Evolutionary conservation across 2,113 vertebrate species (phyloP), one percentile per base, ranked within the genome.

Genomic region (Paedocypris sp.): DNA sequence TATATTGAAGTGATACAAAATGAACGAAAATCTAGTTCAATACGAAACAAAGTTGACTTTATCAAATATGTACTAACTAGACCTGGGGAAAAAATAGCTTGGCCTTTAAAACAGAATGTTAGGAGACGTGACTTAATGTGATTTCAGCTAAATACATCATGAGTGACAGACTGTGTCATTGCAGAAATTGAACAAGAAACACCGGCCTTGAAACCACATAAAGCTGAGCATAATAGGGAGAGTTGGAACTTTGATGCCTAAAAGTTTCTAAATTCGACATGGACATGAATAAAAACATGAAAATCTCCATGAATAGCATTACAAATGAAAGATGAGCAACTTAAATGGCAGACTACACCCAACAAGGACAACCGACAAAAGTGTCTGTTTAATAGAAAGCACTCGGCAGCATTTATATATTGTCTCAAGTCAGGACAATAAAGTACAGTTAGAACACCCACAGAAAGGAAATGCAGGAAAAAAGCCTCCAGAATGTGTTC

Each of bases 211-310:
- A 22, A 3, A 19, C 10, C 6, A 23, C 8, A 3, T 11, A 3
- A 26, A 38, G 13, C 12, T 23, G 12, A 26, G 10, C 22, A 16
- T 39, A 26, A 18, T 15, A 39, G 35, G 8, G 6, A 54, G 1
- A 7, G 8, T 22, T 52, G 1, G 4, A 13, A 35, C 6, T 13
- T 18, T 29, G 9, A 22, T 29, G 12, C 23, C 5, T 31, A 51
- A 13, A 3, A 9, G 54, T 45, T 22, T 5, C 16, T 13, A 16
- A 16, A 5, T 15, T 36, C 42, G 16, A 9, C n/a, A 26, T 29
- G 31, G 13, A 7, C 10, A 38, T 48, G 32, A 18, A 60, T 60
- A 38, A 60, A 60, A 60, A 26, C 58, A 60, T 19, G 32, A 38
- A 38, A 48, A 26, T 32, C 26, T 3, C 13, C 20, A 60, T 41